These are phyloP conservation scores for Bombus sylvicola DNA, from an alignment of 1,140 invertebrate genomes.

Conservation along the genomic window DNA sequence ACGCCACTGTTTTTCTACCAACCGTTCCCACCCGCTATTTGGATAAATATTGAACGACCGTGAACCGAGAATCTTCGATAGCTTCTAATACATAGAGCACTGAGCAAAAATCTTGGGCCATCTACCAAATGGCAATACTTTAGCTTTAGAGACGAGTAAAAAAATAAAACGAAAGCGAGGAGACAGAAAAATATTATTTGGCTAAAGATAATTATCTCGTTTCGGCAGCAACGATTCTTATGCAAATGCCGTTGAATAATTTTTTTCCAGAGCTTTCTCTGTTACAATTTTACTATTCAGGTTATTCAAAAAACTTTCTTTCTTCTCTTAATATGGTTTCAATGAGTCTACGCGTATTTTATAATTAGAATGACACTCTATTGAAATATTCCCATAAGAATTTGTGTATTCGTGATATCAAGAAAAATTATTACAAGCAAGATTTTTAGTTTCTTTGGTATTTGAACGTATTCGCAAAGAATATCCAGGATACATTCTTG, in stretches of 20 bases:
- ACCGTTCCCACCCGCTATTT: neutral
- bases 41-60: neutral
- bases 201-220: too few species aligned
- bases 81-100: neutral
- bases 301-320: neutral
- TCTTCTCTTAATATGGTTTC: neutral
- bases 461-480: neutral
- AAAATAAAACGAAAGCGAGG: rapidly evolving
- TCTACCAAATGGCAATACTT: neutral
- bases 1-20: neutral
- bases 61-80: too few species aligned
- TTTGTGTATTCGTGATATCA: neutral
- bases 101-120: neutral
- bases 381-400: neutral
- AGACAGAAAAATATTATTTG: too few species aligned
- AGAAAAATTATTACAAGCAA: too few species aligned
- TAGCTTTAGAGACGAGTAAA: neutral
- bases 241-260: neutral
- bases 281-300: neutral
- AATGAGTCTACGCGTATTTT: neutral
- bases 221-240: too few species aligned
- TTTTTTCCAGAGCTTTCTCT: neutral
- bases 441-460: neutral
- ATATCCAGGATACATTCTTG: neutral
- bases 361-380: neutral